phyloP scores from a whole-genome alignment of 2,797 vertebrate genomes.

The Rhynchonycteris naso region DNA sequence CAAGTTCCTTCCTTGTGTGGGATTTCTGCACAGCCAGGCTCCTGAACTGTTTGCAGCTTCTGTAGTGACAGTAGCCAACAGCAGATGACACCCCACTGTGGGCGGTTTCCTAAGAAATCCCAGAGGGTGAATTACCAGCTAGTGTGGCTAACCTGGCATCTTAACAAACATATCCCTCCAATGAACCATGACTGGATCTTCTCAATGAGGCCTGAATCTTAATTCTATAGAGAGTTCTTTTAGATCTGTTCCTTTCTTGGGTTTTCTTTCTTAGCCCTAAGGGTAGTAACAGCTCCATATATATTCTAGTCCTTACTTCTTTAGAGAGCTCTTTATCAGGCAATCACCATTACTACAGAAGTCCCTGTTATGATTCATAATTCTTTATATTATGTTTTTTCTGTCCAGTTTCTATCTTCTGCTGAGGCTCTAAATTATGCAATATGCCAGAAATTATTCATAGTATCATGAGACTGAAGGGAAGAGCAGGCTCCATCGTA shows the following conservation, averaged over 20 bases:
- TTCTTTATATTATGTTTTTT: neutral
- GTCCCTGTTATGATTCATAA: neutral
- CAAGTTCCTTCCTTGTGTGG: neutral
- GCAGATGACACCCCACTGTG: no score
- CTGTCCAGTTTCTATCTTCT: neutral
- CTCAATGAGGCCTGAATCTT: neutral
- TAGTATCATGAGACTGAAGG: neutral
- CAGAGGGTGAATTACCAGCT: neutral
- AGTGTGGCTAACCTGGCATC: neutral
- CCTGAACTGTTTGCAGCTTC: neutral
- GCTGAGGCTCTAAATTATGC: neutral
- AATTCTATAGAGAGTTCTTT: neutral
- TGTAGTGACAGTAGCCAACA: neutral
- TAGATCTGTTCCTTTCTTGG: neutral
- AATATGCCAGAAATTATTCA: neutral
- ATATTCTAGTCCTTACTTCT: neutral
- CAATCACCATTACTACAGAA: neutral
- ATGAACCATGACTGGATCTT: neutral
- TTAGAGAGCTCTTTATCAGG: neutral
- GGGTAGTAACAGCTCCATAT: neutral
- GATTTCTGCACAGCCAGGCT: neutral
- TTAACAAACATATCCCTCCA: neutral
- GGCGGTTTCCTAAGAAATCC: neutral
- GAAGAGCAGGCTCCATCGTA: neutral
- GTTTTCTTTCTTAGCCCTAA: neutral